Evolutionary conservation across 1,140 invertebrate genomes (phyloP), one percentile per base, ranked within the genome.

Genomic region (Conopomorpha cramerella): DNA sequence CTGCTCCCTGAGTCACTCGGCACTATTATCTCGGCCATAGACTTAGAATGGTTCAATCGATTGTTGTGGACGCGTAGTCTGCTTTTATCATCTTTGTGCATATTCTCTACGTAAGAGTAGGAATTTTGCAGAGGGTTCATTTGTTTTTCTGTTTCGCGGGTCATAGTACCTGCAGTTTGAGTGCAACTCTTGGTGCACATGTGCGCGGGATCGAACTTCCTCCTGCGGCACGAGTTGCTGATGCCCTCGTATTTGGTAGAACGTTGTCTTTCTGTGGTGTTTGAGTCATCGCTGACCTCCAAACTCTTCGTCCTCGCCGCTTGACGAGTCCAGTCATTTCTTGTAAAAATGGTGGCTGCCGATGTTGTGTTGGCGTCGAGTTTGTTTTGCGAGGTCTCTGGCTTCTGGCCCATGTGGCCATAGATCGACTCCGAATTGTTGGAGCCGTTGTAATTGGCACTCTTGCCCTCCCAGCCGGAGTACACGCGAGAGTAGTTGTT

Each of bases 311-410:
- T 78, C 55, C 76, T 71, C 46, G 76, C 73, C 55, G 76, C 76
- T 74, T 78, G 76, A 68, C 76, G 70, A 73, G 72, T 66, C 76
- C 76, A 78, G 63, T 78, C 76, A 74, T 76, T 78, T 71, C 76
- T 55, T 43, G 71, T 77, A 66, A 78, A 78, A 73, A 76, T 77
- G 60, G 72, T 76, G 59, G 74, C 72, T 70, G 70, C 71, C 63
- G 70, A 62, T 55, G 63, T 62, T 42, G 51, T 36, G 36, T 61
- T 66, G 29, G 52, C 56, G 54, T 71, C 64, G 36, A 43, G 32
- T 45, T 61, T 63, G 19, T 53, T 60, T 34, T 66, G 61, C 45
- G 66, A 63, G 43, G 62, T 37, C 34, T 76, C 66, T 23, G 52
- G 58, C 34, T 51, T 57, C 30, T 58, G 62, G 11, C 33, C 58